phyloP scores from a whole-genome alignment of 2,113 vertebrate species.

The Megaleporinus macrocephalus region DNA sequence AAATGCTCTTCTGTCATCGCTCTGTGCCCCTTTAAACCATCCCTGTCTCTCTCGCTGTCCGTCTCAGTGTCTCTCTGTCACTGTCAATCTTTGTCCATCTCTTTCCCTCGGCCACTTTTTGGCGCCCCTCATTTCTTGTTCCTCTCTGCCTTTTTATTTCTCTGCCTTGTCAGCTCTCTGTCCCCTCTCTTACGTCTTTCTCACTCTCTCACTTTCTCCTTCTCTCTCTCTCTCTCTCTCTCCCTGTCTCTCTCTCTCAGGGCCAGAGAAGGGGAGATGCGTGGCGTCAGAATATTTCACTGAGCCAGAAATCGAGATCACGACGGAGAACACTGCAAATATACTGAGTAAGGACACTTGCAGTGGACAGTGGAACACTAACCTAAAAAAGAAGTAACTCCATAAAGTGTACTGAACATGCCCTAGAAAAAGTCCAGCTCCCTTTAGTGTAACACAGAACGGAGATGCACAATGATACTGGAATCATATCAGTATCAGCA shows the following conservation, averaged over 20 bases:
- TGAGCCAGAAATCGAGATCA: conserved; percentile 88
- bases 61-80: conserved; percentile 21
- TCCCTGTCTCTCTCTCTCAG: conserved; percentile 65
- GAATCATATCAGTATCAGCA: too few species aligned
- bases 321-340: conserved; percentile 91
- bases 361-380: neutral
- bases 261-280: conserved; percentile 87
- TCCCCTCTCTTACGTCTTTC: conserved; percentile 9
- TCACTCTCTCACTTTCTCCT: neutral
- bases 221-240: conserved; percentile 40
- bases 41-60: conserved; percentile 61
- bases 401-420: neutral
- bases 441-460: too few species aligned
- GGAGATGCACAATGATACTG: too few species aligned
- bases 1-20: conserved; percentile 5
- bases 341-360: conserved; percentile 83
- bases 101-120: neutral
- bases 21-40: conserved; percentile 52
- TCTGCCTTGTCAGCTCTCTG: neutral
- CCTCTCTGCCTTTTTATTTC: conserved; percentile 4
- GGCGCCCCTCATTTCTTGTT: conserved; percentile 16
- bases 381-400: neutral
- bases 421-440: neutral
- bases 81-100: conserved; percentile 34
- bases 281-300: conserved; percentile 90